phyloP scores from a whole-genome alignment of 2,113 vertebrate genomes.

The Edolisoma coerulescens region DNA sequence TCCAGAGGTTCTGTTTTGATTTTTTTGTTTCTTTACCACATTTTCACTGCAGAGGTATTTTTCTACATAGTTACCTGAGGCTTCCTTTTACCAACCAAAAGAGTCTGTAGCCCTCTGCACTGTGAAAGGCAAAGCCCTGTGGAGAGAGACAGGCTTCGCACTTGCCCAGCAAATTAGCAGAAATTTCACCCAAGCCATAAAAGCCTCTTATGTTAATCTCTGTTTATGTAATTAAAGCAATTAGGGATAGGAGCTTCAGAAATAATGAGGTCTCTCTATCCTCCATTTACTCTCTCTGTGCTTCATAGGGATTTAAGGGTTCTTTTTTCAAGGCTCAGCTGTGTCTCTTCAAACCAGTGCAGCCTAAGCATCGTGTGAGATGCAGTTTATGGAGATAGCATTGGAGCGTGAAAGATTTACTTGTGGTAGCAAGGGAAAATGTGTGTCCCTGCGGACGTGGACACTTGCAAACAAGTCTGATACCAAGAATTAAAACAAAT shows the following conservation, averaged over 20 bases:
- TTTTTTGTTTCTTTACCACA: background rate
- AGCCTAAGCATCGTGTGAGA: background rate
- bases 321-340: slow-evolving; percentile 49
- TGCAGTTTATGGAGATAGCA: slow-evolving; percentile 14
- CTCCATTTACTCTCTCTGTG: slow-evolving; percentile 19
- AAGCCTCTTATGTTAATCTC: slow-evolving; percentile 55
- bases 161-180: slow-evolving; percentile 51
- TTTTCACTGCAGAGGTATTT: slow-evolving; percentile 24
- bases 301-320: slow-evolving; percentile 21
- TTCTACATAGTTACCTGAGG: slow-evolving; percentile 25
- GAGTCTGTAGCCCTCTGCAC: slow-evolving; percentile 47
- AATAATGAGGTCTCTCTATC: slow-evolving; percentile 28
- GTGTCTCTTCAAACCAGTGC: slow-evolving; percentile 40
- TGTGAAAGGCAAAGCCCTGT: slow-evolving; percentile 52
- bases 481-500: background rate
- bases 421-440: slow-evolving; percentile 9
- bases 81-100: slow-evolving; percentile 50
- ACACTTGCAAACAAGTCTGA: slow-evolving; percentile 43
- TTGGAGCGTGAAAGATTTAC: slow-evolving; percentile 22
- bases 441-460: background rate
- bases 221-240: slow-evolving; percentile 62
- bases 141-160: background rate
- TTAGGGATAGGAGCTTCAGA: slow-evolving; percentile 36
- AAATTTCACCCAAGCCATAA: slow-evolving; percentile 71
- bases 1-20: background rate